Evolutionary conservation across 2,888 invertebrate genomes (phyloP).

Genomic region (Saturnia japonica): DNA sequence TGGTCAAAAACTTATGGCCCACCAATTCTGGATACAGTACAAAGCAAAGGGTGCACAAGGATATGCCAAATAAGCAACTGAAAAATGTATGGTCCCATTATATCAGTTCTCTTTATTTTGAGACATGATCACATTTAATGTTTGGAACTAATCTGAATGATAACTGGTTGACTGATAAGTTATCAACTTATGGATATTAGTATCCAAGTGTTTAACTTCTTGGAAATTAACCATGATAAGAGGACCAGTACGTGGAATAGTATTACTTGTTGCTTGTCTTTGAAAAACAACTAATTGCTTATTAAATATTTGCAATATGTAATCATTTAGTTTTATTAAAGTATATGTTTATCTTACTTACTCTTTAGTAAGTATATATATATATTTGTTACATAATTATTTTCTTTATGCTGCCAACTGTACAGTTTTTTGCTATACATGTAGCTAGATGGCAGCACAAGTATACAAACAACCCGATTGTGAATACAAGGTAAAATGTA

Average conservation of each 20-base stretch:
- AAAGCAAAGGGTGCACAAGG: slow-evolving; percentile 6
- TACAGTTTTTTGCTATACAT: not conserved
- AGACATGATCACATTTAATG: slow-evolving; percentile 5
- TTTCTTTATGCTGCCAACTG: slow-evolving; percentile 5
- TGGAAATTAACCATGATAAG: slow-evolving; percentile 13
- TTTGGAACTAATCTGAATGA: not conserved
- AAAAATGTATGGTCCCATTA: not conserved
- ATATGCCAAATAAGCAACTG: slow-evolving; percentile 6
- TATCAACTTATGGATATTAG: not conserved
- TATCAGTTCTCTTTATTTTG: not conserved
- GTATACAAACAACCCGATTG: not conserved
- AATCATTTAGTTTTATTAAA: too few species aligned
- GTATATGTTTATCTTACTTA: too few species aligned
- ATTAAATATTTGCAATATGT: too few species aligned
- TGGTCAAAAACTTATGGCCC: not conserved
- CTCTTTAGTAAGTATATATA: not conserved
- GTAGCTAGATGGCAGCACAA: slow-evolving; percentile 15
- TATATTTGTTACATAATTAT: not conserved
- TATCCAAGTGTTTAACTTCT: slow-evolving; percentile 12
- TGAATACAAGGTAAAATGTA: slow-evolving; percentile 10
- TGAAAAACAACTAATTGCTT: not conserved
- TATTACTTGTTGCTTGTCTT: not conserved
- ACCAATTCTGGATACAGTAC: not conserved
- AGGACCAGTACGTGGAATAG: not conserved
- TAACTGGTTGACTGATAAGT: not conserved